phyloP scores from a whole-genome alignment of 2,797 vertebrate genomes.

The Adelosebastes latens region DNA sequence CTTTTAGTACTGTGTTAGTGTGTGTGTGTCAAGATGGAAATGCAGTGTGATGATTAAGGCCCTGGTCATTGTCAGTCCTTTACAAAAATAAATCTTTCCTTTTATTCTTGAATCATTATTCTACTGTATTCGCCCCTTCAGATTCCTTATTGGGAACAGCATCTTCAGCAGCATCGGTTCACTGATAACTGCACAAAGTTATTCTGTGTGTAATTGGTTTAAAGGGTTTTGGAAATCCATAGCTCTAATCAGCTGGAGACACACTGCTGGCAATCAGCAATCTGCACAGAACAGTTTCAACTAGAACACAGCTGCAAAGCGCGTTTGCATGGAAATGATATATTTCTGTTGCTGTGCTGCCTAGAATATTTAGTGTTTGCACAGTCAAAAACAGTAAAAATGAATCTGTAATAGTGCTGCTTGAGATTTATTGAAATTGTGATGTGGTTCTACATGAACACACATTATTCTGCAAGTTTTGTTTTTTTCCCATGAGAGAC shows the following conservation, averaged over 20 bases:
- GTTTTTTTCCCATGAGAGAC: background rate
- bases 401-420: background rate
- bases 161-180: background rate
- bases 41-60: slow-evolving; percentile 2
- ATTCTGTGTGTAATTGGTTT: background rate
- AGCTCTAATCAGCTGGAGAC: slow-evolving; percentile 29
- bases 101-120: background rate
- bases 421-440: background rate
- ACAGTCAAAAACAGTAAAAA: background rate
- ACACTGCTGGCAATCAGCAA: slow-evolving; percentile 3
- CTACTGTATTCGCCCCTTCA: background rate
- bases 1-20: background rate
- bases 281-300: background rate
- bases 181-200: background rate
- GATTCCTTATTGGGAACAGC: background rate
- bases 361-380: slow-evolving; percentile 1
- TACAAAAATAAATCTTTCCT: background rate
- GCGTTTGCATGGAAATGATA: background rate
- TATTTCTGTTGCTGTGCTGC: background rate
- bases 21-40: no score
- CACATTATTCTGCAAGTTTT: background rate
- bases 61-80: background rate
- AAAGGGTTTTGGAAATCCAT: slow-evolving; percentile 1
- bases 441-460: background rate
- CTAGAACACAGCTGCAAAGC: background rate